Percentiles rank a stretch among this genome's conserved stretches.
These are phyloP conservation scores for Athalia rosae DNA, from an alignment of 2,888 invertebrate species.

Conservation along the genomic window DNA sequence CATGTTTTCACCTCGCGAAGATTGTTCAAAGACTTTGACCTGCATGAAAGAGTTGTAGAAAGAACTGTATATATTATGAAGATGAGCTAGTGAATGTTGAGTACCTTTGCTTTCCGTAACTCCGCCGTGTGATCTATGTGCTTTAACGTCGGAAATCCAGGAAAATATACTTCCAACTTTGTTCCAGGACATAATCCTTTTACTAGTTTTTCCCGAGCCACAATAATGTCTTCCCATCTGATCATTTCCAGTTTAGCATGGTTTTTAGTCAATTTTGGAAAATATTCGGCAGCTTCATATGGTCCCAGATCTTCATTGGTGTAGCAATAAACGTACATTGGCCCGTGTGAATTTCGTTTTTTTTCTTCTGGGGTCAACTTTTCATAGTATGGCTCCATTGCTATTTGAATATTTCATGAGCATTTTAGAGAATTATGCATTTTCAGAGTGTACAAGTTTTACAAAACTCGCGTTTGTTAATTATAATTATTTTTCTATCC, in stretches of 20 bases:
- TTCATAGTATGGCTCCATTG: conserved; percentile 83
- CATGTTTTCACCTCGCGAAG: conserved; percentile 88
- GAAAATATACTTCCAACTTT: conserved; percentile 82
- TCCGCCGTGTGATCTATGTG: conserved; percentile 86
- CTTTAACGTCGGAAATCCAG: conserved; percentile 95
- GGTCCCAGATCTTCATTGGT: conserved; percentile 78
- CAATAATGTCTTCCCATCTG: conserved; percentile 77
- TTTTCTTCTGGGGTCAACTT: conserved; percentile 82
- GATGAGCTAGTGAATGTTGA: conserved; percentile 34
- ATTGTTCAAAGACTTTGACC: conserved; percentile 94
- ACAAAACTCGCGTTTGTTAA: neutral
- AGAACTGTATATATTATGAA: too few relatives aligned
- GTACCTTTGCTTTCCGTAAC: conserved; percentile 69
- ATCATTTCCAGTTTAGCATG: conserved; percentile 76
- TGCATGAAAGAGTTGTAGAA: conserved; percentile 67
- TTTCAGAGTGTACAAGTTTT: neutral
- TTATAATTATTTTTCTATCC: neutral
- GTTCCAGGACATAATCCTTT: conserved; percentile 84
- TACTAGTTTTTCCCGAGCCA: conserved; percentile 77
- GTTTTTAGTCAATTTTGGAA: conserved; percentile 78
- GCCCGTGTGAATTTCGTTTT: conserved; percentile 88
- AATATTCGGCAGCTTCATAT: conserved; percentile 78
- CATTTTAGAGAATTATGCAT: neutral
- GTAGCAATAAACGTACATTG: conserved; percentile 88
- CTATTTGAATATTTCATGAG: conserved; percentile 62